Evolutionary conservation across 2,888 invertebrate genomes (phyloP).

Genomic region (Cactoblastis cactorum): DNA sequence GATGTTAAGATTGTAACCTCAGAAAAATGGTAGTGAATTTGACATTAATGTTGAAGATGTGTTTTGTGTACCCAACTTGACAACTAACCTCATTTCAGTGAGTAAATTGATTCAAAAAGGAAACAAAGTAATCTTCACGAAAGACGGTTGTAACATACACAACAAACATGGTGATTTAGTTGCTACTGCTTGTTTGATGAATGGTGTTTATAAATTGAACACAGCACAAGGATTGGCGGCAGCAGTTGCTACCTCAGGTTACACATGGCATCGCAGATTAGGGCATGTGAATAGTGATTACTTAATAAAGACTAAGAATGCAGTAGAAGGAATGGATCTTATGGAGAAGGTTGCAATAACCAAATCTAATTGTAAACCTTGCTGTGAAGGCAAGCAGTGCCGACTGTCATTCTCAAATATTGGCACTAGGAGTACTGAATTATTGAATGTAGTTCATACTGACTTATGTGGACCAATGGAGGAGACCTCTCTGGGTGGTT

Average conservation of each 20-base stretch:
- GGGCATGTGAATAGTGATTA: constrained; percentile 22
- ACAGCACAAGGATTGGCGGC: neutral
- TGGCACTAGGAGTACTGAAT: neutral
- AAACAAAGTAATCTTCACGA: constrained; percentile 22
- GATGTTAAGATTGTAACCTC: constrained; percentile 19
- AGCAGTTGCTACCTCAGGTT: no score
- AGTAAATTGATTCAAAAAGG: constrained; percentile 23
- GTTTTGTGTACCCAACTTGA: constrained; percentile 19
- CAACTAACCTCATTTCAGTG: constrained; percentile 24
- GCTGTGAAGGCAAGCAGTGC: constrained; percentile 26
- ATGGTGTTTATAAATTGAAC: constrained; percentile 23
- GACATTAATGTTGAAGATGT: constrained; percentile 21
- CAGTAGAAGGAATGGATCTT: constrained; percentile 20
- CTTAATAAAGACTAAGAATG: constrained; percentile 23
- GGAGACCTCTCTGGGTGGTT: constrained; percentile 10
- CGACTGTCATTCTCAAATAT: constrained; percentile 20
- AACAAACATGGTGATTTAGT: constrained; percentile 16
- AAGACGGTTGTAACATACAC: constrained; percentile 12
- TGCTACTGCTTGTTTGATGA: constrained; percentile 15
- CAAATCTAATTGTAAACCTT: constrained; percentile 19
- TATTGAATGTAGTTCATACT: constrained; percentile 4
- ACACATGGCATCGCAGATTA: constrained; percentile 20
- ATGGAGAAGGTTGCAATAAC: constrained; percentile 13
- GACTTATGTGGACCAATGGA: constrained; percentile 18
- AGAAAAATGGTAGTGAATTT: constrained; percentile 11